phyloP scores from a whole-genome alignment of 2,888 invertebrate species.

The Eupithecia centaureata region DNA sequence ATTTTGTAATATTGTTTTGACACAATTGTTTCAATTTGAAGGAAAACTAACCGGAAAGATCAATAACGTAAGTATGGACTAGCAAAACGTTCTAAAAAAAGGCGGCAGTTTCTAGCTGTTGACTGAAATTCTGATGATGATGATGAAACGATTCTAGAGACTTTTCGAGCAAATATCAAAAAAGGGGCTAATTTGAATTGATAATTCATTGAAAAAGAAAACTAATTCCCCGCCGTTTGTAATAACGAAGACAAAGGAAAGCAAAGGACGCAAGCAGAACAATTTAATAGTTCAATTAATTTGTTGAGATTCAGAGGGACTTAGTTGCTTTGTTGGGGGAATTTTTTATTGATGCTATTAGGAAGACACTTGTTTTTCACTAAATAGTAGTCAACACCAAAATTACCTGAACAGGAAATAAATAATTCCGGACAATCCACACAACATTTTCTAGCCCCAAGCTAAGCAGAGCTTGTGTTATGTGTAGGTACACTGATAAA shows the following conservation, averaged over 20 bases:
- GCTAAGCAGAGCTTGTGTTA: too few relatives aligned
- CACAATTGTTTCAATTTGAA: too few relatives aligned
- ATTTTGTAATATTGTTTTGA: too few relatives aligned
- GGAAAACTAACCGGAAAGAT: neutral
- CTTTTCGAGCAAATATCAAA: neutral
- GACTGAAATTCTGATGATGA: neutral
- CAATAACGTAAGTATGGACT: neutral
- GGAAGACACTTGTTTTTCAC: neutral
- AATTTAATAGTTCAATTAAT: conserved; percentile 52
- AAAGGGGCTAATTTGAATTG: neutral
- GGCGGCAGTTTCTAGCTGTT: neutral
- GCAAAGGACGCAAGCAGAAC: conserved; percentile 49
- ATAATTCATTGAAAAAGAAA: conserved; percentile 1
- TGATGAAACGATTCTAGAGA: neutral
- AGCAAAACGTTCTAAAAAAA: neutral
- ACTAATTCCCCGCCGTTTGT: conserved; percentile 15
- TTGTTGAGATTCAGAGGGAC: conserved; percentile 28
- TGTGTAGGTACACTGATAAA: too few relatives aligned
- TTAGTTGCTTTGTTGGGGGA: conserved; percentile 13
- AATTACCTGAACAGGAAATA: neutral
- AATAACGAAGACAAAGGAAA: conserved; percentile 46
- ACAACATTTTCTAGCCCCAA: too few relatives aligned
- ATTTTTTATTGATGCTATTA: conserved; percentile 9
- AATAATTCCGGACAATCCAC: too few relatives aligned
- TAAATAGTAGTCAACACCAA: neutral